phyloP scores from a whole-genome alignment of 37 sponge, comb jelly and placozoan genomes.

The Lycopodina hypogea region DNA sequence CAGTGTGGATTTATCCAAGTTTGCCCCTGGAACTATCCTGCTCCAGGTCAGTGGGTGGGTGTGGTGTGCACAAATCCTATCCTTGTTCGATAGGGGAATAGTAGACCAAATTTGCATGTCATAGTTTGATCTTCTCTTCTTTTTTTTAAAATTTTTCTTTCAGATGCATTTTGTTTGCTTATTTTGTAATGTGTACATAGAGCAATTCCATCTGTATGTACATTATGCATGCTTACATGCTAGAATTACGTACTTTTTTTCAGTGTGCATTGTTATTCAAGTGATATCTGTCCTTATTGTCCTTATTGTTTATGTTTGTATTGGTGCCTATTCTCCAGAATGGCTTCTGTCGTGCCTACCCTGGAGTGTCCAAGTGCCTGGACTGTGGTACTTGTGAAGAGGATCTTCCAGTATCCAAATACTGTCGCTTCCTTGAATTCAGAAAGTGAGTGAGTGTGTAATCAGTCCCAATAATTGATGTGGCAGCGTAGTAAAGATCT shows the following conservation, averaged over 20 bases:
- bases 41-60: slow-evolving; percentile 37
- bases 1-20: slow-evolving; percentile 43
- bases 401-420: slow-evolving; percentile 44
- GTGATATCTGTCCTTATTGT: no score
- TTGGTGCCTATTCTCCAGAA: slow-evolving; percentile 29
- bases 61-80: background rate
- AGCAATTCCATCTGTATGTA: no score
- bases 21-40: slow-evolving; percentile 33
- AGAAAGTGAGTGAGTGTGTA: slow-evolving; percentile 69
- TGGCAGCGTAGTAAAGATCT: background rate
- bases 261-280: no score
- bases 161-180: background rate
- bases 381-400: slow-evolving; percentile 55
- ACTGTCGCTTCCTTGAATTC: slow-evolving; percentile 74
- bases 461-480: background rate
- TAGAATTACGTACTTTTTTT: no score
- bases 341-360: slow-evolving; percentile 68
- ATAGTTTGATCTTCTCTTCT: no score
- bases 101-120: no score
- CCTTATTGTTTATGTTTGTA: background rate
- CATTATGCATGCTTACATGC: no score
- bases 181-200: background rate
- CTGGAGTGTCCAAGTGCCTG: slow-evolving; percentile 61
- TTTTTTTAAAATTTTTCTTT: background rate
- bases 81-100: no score